Conservation (phyloP, 2,113 vertebrate species). For the Chascanopsetta lugubris region DNA sequence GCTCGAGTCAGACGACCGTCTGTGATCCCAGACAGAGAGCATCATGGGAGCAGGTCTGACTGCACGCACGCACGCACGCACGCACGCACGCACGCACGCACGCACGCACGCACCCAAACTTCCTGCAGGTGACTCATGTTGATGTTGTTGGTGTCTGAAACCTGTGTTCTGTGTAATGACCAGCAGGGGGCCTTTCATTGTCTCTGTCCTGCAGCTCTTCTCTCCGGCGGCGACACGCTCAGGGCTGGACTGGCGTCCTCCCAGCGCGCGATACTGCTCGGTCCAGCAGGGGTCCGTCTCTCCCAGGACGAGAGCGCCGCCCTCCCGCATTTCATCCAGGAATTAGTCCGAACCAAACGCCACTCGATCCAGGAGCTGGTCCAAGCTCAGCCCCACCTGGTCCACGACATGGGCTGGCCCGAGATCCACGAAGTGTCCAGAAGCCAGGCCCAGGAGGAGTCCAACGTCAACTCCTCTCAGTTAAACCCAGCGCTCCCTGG, state of each 20-base stretch:
- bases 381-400: constrained; percentile 61
- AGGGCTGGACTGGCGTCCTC: constrained; percentile 20
- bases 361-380: constrained; percentile 46
- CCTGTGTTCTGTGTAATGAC: too few species aligned
- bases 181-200: too few species aligned
- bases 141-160: too few species aligned
- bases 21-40: constrained; percentile 52
- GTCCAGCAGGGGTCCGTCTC: too few species aligned
- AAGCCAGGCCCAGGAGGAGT: constrained; percentile 26
- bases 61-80: too few species aligned
- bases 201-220: constrained; percentile 24
- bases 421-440: constrained; percentile 48
- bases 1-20: constrained; percentile 64
- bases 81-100: too few species aligned
- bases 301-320: constrained; percentile 26
- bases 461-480: constrained; percentile 46
- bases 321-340: constrained; percentile 39
- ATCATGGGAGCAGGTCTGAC: too few species aligned
- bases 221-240: constrained; percentile 45
- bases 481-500: background rate
- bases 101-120: too few species aligned
- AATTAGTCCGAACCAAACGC: constrained; percentile 57
- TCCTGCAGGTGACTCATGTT: too few species aligned
- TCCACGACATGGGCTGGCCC: constrained; percentile 63
- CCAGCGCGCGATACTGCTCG: constrained; percentile 19